These are phyloP conservation scores for Calidris pygmaea DNA, from an alignment of 2,113 vertebrate species.

Conservation along the genomic window DNA sequence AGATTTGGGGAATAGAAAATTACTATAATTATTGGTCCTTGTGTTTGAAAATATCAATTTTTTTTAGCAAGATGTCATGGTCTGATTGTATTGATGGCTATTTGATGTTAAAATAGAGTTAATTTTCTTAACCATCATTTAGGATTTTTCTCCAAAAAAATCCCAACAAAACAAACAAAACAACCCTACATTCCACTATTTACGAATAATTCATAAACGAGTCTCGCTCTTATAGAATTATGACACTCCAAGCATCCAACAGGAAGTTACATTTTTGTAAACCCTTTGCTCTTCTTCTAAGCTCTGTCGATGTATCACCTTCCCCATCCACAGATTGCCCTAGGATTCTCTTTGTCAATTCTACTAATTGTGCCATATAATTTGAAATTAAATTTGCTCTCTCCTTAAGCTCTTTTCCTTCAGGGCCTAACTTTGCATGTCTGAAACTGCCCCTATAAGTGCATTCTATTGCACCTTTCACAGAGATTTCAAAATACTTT, in stretches of 20 bases:
- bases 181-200: background rate
- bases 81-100: background rate
- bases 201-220: background rate
- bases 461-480: background rate
- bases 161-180: background rate
- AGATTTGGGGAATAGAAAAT: slow-evolving; percentile 43
- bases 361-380: background rate
- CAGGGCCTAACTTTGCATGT: background rate
- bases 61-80: background rate
- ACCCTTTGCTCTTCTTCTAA: background rate
- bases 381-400: background rate
- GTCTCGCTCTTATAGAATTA: background rate
- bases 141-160: background rate
- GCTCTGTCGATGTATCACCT: background rate
- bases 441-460: background rate
- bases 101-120: background rate
- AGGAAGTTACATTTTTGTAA: background rate
- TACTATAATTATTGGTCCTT: slow-evolving; percentile 29
- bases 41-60: slow-evolving; percentile 35
- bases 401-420: background rate
- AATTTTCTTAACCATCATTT: background rate
- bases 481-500: background rate
- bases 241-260: background rate
- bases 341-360: background rate
- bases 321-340: background rate